Evolutionary conservation across 2,888 invertebrate genomes (phyloP).

Genomic region (Phyllotreta striolata): DNA sequence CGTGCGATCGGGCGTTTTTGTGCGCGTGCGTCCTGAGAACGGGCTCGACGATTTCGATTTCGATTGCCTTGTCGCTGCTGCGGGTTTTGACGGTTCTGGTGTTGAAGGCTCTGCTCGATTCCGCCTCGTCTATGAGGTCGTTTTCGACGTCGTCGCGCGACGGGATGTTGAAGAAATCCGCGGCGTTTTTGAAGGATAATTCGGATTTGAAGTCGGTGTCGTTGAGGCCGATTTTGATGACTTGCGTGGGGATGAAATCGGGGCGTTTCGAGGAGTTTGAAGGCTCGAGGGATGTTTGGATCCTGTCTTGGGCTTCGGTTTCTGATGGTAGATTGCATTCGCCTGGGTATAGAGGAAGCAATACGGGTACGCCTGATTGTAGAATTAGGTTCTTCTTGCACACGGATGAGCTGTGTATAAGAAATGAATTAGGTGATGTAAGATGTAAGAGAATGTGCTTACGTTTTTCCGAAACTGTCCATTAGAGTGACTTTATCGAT

Average conservation of each 20-base stretch:
- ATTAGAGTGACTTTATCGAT: slow-evolving; percentile 84
- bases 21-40: slow-evolving; percentile 71
- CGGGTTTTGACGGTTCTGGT: slow-evolving; percentile 50
- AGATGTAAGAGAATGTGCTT: slow-evolving; percentile 27
- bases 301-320: slow-evolving; percentile 40
- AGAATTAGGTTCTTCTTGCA: slow-evolving; percentile 80
- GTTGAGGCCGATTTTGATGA: slow-evolving; percentile 58
- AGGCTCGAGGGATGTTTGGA: slow-evolving; percentile 32
- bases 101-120: slow-evolving; percentile 69
- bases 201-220: slow-evolving; percentile 48
- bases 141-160: slow-evolving; percentile 63
- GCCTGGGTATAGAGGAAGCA: slow-evolving; percentile 78
- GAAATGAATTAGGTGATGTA: too few species aligned
- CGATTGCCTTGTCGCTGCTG: slow-evolving; percentile 33
- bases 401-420: slow-evolving; percentile 72
- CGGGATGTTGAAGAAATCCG: slow-evolving; percentile 61
- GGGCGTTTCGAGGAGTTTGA: slow-evolving; percentile 38
- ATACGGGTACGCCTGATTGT: slow-evolving; percentile 76
- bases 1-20: slow-evolving; percentile 64
- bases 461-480: slow-evolving; percentile 86
- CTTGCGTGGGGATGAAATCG: slow-evolving; percentile 58
- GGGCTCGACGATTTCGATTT: slow-evolving; percentile 80
- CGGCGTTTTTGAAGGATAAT: slow-evolving; percentile 57
- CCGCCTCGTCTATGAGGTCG: slow-evolving; percentile 60
- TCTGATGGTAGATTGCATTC: slow-evolving; percentile 76